Percentiles rank a stretch among this genome's conserved stretches.
Conservation (phyloP, 2,888 invertebrate genomes). For the Gastracanthus pulcherrimus region DNA sequence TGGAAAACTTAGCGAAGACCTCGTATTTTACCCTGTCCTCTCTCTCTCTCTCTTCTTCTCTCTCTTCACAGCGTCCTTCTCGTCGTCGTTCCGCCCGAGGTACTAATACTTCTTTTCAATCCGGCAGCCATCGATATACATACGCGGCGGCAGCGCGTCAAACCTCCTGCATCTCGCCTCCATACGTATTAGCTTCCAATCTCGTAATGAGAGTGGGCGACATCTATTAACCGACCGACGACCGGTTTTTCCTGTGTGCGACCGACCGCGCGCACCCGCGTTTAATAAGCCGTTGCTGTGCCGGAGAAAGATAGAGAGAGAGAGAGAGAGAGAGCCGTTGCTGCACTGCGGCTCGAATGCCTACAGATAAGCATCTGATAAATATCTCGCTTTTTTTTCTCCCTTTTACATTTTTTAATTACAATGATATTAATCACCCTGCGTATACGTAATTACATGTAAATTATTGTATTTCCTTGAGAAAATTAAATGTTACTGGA, state of each 20-base stretch:
- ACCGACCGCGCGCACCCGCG: background rate
- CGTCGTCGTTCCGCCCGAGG: background rate
- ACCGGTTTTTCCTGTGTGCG: constrained; percentile 52
- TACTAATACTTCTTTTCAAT: background rate
- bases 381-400: constrained; percentile 29
- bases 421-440: constrained; percentile 53
- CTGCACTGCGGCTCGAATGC: constrained; percentile 5
- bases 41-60: background rate
- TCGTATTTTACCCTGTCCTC: constrained; percentile 28
- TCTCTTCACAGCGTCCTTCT: background rate
- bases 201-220: constrained; percentile 56
- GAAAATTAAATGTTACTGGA: constrained; percentile 27
- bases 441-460: constrained; percentile 39
- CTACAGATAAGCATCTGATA: constrained; percentile 55
- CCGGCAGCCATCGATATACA: constrained; percentile 7
- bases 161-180: constrained; percentile 4
- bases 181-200: constrained; percentile 45
- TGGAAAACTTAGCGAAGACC: constrained; percentile 20
- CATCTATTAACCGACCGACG: constrained; percentile 52
- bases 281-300: constrained; percentile 26
- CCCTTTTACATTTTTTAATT: constrained; percentile 52
- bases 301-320: background rate
- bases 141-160: background rate
- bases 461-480: constrained; percentile 51
- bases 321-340: constrained; percentile 26